phyloP scores from a whole-genome alignment of 1,140 invertebrate species.

The Euwallacea fornicatus region DNA sequence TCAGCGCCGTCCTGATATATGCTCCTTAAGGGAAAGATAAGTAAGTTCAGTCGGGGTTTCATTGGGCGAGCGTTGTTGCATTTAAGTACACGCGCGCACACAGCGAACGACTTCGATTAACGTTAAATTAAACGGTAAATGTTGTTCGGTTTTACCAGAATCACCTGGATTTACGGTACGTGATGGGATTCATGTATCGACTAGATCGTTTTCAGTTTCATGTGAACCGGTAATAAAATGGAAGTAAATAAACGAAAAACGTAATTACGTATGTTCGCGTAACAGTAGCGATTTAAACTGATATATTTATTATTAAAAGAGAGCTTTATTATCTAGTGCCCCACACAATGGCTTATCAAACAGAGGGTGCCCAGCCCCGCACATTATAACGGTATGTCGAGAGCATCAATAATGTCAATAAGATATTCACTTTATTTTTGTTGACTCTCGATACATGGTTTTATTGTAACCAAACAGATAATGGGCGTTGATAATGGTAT shows the following conservation, averaged over 20 bases:
- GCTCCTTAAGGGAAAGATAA: too few relatives aligned
- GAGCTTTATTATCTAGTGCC: conserved; percentile 39
- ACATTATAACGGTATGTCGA: conserved; percentile 33
- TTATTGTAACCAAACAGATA: conserved; percentile 37
- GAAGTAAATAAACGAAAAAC: conserved; percentile 5
- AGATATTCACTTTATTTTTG: conserved; percentile 40
- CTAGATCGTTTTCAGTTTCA: conserved; percentile 10
- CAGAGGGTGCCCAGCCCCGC: conserved; percentile 28
- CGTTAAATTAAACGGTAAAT: too few relatives aligned
- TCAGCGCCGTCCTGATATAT: too few relatives aligned
- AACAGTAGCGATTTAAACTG: conserved; percentile 7
- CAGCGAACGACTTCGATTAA: too few relatives aligned
- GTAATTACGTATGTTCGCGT: not conserved
- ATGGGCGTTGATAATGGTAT: conserved; percentile 24
- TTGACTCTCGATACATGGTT: conserved; percentile 36
- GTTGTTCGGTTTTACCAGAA: too few relatives aligned
- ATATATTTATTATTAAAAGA: conserved; percentile 16
- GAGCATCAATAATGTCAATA: conserved; percentile 41
- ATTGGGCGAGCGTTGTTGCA: too few relatives aligned
- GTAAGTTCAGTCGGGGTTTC: too few relatives aligned
- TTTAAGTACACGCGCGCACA: too few relatives aligned
- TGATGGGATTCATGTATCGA: conserved; percentile 7
- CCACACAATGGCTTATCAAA: conserved; percentile 44
- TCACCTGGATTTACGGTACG: not conserved
- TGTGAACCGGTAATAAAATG: conserved; percentile 11